Base-by-base conservation (phyloP, 2,113 vertebrate genomes). In the Nothobranchius kuhntae region DNA sequence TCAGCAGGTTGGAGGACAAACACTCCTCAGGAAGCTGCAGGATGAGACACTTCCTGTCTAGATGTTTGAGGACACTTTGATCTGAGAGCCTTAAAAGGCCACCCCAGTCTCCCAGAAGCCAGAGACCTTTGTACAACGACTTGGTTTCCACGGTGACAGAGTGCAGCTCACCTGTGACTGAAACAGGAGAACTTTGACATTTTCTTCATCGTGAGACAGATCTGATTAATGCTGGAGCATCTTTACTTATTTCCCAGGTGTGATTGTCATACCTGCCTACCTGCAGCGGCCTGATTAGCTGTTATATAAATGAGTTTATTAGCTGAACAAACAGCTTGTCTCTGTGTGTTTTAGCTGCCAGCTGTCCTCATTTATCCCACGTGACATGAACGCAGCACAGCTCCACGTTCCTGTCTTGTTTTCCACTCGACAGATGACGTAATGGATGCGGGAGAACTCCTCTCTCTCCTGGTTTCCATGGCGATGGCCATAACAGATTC, bases 131-230 rank as follows among this genome's bases (percentile, higher is more conserved):
- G 1, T 7, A 40, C 6, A 40, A 40, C 0, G 12, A 6, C 36
- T 11, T 1, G 7, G 74, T 82, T 64, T 59, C 75, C 63, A 53
- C 62, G 79, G 55, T 53, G 53, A 74, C 74, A 59, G 74, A 81
- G 69, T 60, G 74, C 62, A 51, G 35, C 57, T 66, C 65, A 50
- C 36, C 57, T 59, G 30, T 58, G 26, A 52, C 13, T 30, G 4
- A 30, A 30, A 30, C 30, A 30, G 30, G 30, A 30, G 30, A 30
- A 30, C 30, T 30, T 30, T 30, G 30, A 30, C 30, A 30, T 30
- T 21, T 21, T 21, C 30, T 30, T 30, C 30, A 30, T 30, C 30
- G 30, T 30, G 30, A 3, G 30, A 30, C 30, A 4, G 30, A 30
- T 30, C 30, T 30, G 30, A 30, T 30, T 30, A 30, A 3, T 30